Conservation (phyloP, 1,140 invertebrate species). For the Elymnias hypermnestra region DNA sequence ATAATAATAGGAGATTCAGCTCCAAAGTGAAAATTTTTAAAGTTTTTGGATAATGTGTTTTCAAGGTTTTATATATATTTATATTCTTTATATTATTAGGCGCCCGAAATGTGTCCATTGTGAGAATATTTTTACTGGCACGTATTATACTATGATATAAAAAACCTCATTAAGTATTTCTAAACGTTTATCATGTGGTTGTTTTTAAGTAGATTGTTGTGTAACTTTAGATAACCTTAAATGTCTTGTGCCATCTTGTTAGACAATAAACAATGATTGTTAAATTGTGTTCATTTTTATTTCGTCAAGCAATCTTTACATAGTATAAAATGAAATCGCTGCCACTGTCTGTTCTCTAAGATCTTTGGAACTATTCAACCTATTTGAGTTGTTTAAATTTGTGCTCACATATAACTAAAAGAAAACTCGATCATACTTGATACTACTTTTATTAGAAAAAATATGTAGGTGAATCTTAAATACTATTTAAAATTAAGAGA, state of each 20-base stretch:
- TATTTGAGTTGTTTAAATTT: no score
- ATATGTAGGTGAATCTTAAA: no score
- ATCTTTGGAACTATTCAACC: no score
- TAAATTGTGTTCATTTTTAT: slow-evolving; percentile 7
- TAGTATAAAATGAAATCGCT: neutral
- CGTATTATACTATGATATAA: neutral
- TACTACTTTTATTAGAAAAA: no score
- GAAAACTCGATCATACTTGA: no score
- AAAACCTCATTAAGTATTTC: slow-evolving; percentile 5
- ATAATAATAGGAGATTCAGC: no score
- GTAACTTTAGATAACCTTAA: slow-evolving; percentile 29
- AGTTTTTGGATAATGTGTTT: neutral
- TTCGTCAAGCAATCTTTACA: neutral
- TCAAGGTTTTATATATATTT: neutral
- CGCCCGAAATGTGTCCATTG: no score
- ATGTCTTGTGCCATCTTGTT: slow-evolving; percentile 17
- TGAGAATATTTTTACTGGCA: neutral
- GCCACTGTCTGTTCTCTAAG: no score
- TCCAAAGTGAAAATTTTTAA: no score
- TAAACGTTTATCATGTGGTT: slow-evolving; percentile 3
- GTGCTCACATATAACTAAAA: no score
- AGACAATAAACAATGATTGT: slow-evolving; percentile 28
- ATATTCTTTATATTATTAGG: neutral
- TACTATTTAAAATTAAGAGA: no score
- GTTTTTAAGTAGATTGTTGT: slow-evolving; percentile 8